These are phyloP conservation scores for Misgurnus mizolepis DNA, from an alignment of 2,113 vertebrate genomes.

Conservation along the genomic window DNA sequence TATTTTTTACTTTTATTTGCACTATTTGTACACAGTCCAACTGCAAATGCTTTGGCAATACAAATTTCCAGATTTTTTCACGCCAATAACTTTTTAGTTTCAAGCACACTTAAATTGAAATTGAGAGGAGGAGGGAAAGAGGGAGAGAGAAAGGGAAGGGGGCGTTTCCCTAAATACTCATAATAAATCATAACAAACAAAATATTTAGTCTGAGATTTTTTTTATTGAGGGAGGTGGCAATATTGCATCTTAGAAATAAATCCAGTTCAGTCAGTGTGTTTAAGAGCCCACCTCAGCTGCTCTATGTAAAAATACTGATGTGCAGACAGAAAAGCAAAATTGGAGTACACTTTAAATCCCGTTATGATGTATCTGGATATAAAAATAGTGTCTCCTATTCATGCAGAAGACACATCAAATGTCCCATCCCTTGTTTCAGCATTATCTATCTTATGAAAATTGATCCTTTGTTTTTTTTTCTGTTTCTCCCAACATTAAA, in stretches of 20 bases:
- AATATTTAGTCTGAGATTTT: background rate
- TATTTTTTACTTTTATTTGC: too few species aligned
- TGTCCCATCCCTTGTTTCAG: constrained; percentile 25
- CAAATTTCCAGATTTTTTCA: too few species aligned
- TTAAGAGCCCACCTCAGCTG: constrained; percentile 15
- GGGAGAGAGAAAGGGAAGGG: background rate
- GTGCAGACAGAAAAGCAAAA: constrained; percentile 14
- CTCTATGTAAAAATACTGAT: constrained; percentile 41
- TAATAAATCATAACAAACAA: constrained; percentile 14
- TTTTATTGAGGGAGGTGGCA: constrained; percentile 37
- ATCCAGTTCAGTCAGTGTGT: constrained; percentile 26
- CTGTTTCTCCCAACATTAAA: constrained; percentile 1
- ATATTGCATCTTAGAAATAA: constrained; percentile 45
- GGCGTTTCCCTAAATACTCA: background rate
- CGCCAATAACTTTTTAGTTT: too few species aligned
- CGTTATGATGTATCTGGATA: constrained; percentile 34
- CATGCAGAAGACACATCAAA: constrained; percentile 42
- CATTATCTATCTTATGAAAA: constrained; percentile 16
- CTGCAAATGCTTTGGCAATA: too few species aligned
- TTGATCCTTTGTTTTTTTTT: background rate
- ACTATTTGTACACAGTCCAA: too few species aligned
- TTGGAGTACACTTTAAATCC: constrained; percentile 8
- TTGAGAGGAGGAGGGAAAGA: background rate
- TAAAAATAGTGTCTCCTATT: constrained; percentile 40
- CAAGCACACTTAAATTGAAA: too few species aligned